These are phyloP conservation scores for Hirundichthys speculiger DNA, from an alignment of 2,113 vertebrate species.

Conservation along the genomic window DNA sequence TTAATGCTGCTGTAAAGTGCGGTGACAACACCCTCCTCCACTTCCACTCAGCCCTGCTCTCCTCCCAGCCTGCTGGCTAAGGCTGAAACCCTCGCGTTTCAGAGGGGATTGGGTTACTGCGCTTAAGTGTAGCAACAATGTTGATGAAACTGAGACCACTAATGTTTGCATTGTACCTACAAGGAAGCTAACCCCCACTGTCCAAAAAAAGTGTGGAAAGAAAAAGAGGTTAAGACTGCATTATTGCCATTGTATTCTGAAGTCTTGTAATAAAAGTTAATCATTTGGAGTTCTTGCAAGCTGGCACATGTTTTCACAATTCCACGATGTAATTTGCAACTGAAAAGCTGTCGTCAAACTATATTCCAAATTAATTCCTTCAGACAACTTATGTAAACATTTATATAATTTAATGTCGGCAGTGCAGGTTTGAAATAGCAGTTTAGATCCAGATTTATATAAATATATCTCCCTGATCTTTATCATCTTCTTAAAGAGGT, in stretches of 20 bases:
- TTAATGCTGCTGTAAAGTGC: constrained; percentile 70
- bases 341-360: not conserved
- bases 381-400: no score
- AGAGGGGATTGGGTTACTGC: constrained; percentile 77
- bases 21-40: constrained; percentile 64
- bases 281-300: constrained; percentile 24
- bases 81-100: constrained; percentile 76
- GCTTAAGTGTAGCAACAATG: constrained; percentile 82
- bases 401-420: no score
- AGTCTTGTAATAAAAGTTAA: constrained; percentile 28
- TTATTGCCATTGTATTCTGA: constrained; percentile 4
- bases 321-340: constrained; percentile 16
- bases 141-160: constrained; percentile 77
- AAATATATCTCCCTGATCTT: not conserved
- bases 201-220: constrained; percentile 50
- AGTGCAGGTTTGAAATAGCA: no score
- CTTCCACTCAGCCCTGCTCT: constrained; percentile 46
- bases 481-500: constrained; percentile 10
- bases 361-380: no score
- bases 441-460: no score
- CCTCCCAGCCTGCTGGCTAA: constrained; percentile 71
- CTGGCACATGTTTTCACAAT: constrained; percentile 21
- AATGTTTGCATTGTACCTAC: constrained; percentile 82
- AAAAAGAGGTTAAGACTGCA: constrained; percentile 20
- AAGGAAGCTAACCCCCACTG: constrained; percentile 62